Conservation (phyloP, 1,140 invertebrate genomes). For the Schmidtea mediterranea region DNA sequence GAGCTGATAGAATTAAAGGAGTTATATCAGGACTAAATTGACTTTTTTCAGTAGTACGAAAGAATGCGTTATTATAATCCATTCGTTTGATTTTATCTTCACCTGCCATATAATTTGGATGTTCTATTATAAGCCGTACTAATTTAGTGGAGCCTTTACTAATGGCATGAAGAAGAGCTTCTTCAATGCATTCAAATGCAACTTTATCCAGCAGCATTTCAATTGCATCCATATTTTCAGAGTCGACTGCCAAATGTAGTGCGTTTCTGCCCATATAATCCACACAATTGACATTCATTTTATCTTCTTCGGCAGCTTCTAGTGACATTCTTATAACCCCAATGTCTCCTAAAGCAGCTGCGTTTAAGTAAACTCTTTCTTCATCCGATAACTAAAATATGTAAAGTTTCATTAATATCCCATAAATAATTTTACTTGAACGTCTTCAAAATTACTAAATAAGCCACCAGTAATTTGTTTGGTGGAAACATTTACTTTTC, state of each 20-base stretch:
- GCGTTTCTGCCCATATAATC: conserved; percentile 10
- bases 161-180: conserved; percentile 10
- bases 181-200: conserved; percentile 11
- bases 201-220: conserved; percentile 9
- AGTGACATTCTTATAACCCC: conserved; percentile 10
- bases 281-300: conserved; percentile 9
- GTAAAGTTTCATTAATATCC: too few relatives aligned
- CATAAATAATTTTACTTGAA: too few relatives aligned
- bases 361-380: conserved; percentile 24
- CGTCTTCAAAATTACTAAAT: too few relatives aligned
- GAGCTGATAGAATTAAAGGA: conserved; percentile 17
- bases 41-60: conserved; percentile 9
- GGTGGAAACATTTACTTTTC: too few relatives aligned
- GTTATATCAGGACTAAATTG: conserved; percentile 18
- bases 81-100: conserved; percentile 19
- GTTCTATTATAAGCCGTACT: conserved; percentile 51
- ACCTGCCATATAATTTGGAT: conserved; percentile 27
- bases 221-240: conserved; percentile 8
- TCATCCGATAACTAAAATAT: conserved; percentile 21
- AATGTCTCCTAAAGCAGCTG: conserved; percentile 19
- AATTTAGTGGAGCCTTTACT: conserved; percentile 40
- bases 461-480: too few relatives aligned
- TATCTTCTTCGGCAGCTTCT: conserved; percentile 12
- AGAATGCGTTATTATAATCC: conserved; percentile 8
- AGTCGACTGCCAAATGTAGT: conserved; percentile 9